Percentiles rank a stretch among this genome's conserved stretches.
phyloP scores from a whole-genome alignment of 2,797 vertebrate species.

The Orestias chungarensis region DNA sequence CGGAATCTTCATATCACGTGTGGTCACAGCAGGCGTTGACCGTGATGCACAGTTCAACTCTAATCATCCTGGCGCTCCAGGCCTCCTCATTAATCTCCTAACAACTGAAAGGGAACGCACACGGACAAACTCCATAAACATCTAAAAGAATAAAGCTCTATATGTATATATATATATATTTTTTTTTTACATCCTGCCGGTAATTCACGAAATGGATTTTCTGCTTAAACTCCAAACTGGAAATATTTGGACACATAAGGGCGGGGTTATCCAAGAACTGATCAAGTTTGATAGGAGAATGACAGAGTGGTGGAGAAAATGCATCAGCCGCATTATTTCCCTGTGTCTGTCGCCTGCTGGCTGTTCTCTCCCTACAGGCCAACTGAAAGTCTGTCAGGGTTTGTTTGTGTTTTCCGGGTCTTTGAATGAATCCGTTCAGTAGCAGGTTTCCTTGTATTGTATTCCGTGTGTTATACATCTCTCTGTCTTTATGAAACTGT shows the following conservation, averaged over 20 bases:
- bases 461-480: conserved; percentile 39
- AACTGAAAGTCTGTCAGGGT: conserved; percentile 39
- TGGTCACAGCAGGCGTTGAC: conserved; percentile 57
- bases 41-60: conserved; percentile 47
- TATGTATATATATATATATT: neutral
- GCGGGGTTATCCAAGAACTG: conserved; percentile 18
- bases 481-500: neutral
- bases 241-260: conserved; percentile 37
- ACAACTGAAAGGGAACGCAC: conserved; percentile 13
- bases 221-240: conserved; percentile 34
- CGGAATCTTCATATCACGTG: neutral
- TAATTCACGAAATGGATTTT: conserved; percentile 50
- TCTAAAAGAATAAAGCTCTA: neutral
- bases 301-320: neutral
- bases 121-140: neutral
- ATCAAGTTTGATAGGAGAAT: conserved; percentile 11
- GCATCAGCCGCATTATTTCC: neutral
- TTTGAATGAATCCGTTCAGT: conserved; percentile 30
- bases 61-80: conserved; percentile 53
- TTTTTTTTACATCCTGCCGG: too few species aligned
- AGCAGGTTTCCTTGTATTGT: conserved; percentile 40
- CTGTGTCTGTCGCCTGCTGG: neutral
- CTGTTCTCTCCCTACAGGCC: conserved; percentile 16
- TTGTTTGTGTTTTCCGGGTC: neutral
- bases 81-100: conserved; percentile 53